These are phyloP conservation scores for Cebuella pygmaea DNA, from an alignment of 2,797 vertebrate species.

Conservation along the genomic window DNA sequence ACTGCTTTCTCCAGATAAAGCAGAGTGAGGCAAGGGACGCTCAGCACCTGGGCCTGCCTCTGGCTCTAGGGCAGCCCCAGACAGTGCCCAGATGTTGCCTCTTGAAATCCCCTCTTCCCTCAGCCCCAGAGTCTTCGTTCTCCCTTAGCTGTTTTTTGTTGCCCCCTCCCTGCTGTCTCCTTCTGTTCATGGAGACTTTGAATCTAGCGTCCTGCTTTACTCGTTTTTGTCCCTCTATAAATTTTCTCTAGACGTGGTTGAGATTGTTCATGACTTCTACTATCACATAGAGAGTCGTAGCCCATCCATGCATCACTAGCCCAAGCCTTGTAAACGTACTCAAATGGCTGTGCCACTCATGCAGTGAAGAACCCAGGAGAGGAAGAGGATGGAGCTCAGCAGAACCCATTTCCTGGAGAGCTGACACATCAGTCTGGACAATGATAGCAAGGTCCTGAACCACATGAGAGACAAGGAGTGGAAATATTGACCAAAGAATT, in stretches of 20 bases:
- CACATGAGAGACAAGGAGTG: neutral
- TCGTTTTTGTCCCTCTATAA: neutral
- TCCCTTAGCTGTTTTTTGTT: neutral
- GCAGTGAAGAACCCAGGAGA: neutral
- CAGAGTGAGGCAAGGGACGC: neutral
- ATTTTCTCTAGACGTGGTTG: accelerated
- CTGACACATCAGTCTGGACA: too few relatives aligned
- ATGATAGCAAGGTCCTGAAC: too few relatives aligned
- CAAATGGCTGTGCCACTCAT: accelerated
- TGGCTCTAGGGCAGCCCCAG: neutral
- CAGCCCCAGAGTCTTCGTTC: too few relatives aligned
- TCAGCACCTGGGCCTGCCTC: neutral
- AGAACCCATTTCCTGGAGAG: neutral
- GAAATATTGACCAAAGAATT: neutral
- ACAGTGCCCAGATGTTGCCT: accelerated
- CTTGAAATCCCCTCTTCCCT: neutral
- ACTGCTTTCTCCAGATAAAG: neutral
- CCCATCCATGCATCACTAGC: too few relatives aligned
- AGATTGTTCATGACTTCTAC: neutral
- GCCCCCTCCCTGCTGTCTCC: neutral
- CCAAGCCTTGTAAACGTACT: neutral
- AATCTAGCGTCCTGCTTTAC: neutral
- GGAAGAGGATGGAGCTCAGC: too few relatives aligned
- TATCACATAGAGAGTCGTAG: neutral
- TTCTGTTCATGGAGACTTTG: neutral